Evolutionary conservation across 2,113 vertebrate species (phyloP).

Genomic region (Rhineura floridana): DNA sequence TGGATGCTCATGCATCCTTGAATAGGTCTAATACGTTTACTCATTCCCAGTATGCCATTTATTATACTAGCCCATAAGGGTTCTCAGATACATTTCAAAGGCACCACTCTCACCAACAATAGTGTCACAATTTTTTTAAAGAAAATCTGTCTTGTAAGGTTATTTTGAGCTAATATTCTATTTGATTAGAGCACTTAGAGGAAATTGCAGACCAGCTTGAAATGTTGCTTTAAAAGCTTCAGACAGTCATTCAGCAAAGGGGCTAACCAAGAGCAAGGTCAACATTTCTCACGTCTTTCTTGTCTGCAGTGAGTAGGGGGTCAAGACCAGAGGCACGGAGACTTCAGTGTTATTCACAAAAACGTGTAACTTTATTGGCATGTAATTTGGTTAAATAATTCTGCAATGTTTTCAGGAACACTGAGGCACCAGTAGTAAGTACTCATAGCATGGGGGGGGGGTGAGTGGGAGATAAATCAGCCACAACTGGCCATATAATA

Average conservation of each 20-base stretch:
- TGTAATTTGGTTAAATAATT: neutral
- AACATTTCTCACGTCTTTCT: neutral
- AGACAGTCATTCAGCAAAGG: neutral
- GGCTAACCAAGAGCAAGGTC: neutral
- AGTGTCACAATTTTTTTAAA: neutral
- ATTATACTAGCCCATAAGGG: neutral
- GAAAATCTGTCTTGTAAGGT: too few species aligned
- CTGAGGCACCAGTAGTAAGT: neutral
- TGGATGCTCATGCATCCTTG: too few species aligned
- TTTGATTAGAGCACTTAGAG: neutral
- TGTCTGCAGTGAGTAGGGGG: neutral
- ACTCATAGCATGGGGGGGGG: neutral
- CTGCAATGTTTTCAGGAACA: neutral
- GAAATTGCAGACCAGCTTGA: neutral
- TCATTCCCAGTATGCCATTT: neutral
- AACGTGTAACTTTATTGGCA: neutral
- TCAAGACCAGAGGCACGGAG: neutral
- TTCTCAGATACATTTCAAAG: neutral
- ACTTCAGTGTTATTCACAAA: neutral
- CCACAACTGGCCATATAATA: conserved; percentile 25
- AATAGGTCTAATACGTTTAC: too few species aligned
- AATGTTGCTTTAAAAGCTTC: neutral
- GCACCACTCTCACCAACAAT: neutral
- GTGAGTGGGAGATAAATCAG: neutral
- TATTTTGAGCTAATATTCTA: neutral